Evolutionary conservation across 2,113 vertebrate genomes (phyloP).

Genomic region (Prinia subflava): DNA sequence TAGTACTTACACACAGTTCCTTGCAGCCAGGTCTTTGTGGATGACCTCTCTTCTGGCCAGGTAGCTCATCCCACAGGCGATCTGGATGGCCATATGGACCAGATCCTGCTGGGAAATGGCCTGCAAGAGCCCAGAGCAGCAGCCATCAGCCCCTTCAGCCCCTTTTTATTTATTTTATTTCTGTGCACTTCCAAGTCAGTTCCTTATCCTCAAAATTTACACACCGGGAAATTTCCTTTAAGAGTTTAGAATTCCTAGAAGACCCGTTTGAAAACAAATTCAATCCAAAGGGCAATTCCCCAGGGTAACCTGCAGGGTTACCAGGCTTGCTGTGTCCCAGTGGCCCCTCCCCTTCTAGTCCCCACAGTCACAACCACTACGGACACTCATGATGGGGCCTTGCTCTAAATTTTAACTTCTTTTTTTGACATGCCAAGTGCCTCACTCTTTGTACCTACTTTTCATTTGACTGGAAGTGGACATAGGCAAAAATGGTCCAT

Average conservation of each 20-base stretch:
- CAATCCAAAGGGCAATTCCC: no score
- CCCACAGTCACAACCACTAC: background rate
- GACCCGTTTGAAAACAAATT: no score
- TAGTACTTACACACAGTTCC: constrained; percentile 96
- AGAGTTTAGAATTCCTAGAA: no score
- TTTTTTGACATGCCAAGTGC: background rate
- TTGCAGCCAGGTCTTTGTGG: constrained; percentile 95
- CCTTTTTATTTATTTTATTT: no score
- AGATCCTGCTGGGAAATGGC: constrained; percentile 97
- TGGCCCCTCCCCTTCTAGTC: background rate
- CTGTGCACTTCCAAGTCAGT: no score
- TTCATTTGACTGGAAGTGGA: background rate
- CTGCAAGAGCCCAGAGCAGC: constrained; percentile 69
- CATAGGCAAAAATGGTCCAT: background rate
- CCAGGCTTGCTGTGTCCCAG: background rate
- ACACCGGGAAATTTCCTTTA: no score
- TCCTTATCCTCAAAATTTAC: no score
- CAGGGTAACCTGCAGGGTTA: background rate
- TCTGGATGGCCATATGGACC: constrained; percentile 99
- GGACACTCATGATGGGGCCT: background rate
- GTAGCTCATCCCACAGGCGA: constrained; percentile 98
- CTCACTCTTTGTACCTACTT: background rate
- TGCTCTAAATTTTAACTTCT: background rate
- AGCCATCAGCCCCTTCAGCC: background rate
- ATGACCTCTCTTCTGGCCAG: constrained; percentile 95